Percentiles rank a stretch among this genome's conserved stretches.
These are phyloP conservation scores for Sphinx pinastri DNA, from an alignment of 2,888 invertebrate genomes.

Conservation along the genomic window DNA sequence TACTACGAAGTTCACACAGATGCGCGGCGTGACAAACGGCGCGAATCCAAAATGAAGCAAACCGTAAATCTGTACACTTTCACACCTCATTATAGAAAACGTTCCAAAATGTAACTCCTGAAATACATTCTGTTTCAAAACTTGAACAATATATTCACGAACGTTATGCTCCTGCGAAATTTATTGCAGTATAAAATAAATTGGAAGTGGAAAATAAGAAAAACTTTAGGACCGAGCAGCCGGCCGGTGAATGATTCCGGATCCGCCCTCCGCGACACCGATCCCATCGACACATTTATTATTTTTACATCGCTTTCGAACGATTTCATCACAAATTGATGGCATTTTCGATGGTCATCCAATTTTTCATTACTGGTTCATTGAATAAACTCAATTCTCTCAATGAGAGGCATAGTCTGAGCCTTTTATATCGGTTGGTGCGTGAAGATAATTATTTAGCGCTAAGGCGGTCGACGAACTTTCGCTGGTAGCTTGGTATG, in stretches of 20 bases:
- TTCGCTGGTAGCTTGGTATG: neutral
- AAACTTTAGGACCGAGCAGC: slow-evolving; percentile 37
- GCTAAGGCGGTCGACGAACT: neutral
- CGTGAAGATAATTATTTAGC: neutral
- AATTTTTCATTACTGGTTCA: slow-evolving; percentile 10
- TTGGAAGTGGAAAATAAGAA: slow-evolving; percentile 39
- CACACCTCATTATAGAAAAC: neutral
- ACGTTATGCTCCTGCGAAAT: slow-evolving; percentile 30
- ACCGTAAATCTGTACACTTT: neutral
- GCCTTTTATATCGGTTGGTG: neutral
- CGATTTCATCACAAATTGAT: slow-evolving; percentile 14
- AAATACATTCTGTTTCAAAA: slow-evolving; percentile 24
- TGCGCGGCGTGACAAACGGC: too few species aligned
- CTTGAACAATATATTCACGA: slow-evolving; percentile 36
- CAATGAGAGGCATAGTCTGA: neutral
- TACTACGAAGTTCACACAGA: too few species aligned
- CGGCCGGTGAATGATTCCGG: slow-evolving; percentile 47
- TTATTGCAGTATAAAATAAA: slow-evolving; percentile 38
- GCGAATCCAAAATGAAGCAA: neutral
- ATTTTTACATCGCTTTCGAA: slow-evolving; percentile 31
- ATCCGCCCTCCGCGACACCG: slow-evolving; percentile 28
- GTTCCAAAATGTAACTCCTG: slow-evolving; percentile 10
- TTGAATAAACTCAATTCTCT: neutral
- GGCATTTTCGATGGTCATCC: neutral
- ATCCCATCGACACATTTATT: slow-evolving; percentile 37